These are phyloP conservation scores for Odontocerum albicorne DNA, from an alignment of 2,888 invertebrate genomes.

Conservation along the genomic window DNA sequence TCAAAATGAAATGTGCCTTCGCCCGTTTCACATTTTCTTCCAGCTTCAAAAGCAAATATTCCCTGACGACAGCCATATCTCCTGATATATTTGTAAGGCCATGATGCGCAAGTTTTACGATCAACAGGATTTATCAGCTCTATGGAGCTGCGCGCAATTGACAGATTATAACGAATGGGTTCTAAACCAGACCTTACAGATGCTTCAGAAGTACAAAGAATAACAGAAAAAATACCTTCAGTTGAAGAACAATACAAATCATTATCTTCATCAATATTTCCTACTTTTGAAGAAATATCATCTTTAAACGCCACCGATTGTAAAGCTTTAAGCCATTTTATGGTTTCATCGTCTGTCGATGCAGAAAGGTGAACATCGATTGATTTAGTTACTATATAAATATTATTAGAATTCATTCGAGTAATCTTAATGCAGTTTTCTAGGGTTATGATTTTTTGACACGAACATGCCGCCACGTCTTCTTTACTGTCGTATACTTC, in stretches of 20 bases:
- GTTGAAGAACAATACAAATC: slow-evolving; percentile 86
- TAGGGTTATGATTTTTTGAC: slow-evolving; percentile 77
- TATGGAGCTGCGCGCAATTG: slow-evolving; percentile 74
- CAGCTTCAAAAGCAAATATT: slow-evolving; percentile 86
- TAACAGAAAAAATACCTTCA: slow-evolving; percentile 79
- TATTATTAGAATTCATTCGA: slow-evolving; percentile 61
- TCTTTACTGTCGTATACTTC: slow-evolving; percentile 85
- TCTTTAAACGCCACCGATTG: slow-evolving; percentile 82
- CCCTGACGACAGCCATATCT: slow-evolving; percentile 85
- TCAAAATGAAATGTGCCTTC: slow-evolving; percentile 82
- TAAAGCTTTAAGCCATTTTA: slow-evolving; percentile 77
- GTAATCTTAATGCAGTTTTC: slow-evolving; percentile 88
- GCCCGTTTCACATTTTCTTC: slow-evolving; percentile 82
- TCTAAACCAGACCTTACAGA: slow-evolving; percentile 76
- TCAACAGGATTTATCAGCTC: slow-evolving; percentile 70
- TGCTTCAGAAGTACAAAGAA: slow-evolving; percentile 76
- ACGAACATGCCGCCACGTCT: slow-evolving; percentile 62
- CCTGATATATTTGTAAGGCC: slow-evolving; percentile 84
- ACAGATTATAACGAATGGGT: slow-evolving; percentile 69
- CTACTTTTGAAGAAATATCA: slow-evolving; percentile 60
- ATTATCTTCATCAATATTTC: slow-evolving; percentile 79
- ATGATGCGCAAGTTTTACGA: slow-evolving; percentile 68
- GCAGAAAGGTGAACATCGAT: slow-evolving; percentile 61
- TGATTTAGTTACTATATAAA: slow-evolving; percentile 75
- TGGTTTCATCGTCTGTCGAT: slow-evolving; percentile 66